Conservation (phyloP, 1,140 invertebrate species). For the Lycorma delicatula region DNA sequence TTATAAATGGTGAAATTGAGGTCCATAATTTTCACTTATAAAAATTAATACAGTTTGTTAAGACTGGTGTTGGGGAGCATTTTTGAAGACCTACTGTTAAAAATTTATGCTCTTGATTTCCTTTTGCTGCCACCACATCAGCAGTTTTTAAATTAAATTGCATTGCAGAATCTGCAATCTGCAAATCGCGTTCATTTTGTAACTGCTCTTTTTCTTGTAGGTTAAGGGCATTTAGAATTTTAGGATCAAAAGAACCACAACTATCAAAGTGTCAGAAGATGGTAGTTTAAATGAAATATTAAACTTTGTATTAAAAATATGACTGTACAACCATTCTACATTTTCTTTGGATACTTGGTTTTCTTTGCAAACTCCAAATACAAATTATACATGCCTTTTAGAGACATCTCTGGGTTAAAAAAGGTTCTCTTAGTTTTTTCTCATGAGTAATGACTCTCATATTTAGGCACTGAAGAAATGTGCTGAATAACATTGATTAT, state of each 20-base stretch:
- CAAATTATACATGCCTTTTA: too few relatives aligned
- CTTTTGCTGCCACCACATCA: background rate
- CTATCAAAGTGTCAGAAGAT: constrained; percentile 6
- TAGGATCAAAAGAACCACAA: background rate
- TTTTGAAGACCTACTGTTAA: background rate
- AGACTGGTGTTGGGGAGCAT: background rate
- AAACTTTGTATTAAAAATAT: constrained; percentile 9
- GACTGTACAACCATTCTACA: too few relatives aligned
- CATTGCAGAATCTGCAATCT: background rate
- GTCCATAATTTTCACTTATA: constrained; percentile 1
- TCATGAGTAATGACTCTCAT: too few relatives aligned
- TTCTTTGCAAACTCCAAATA: too few relatives aligned
- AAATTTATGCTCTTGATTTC: background rate
- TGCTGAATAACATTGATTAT: too few relatives aligned
- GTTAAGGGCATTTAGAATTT: background rate
- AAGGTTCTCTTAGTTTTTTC: too few relatives aligned
- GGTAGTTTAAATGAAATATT: constrained; percentile 13
- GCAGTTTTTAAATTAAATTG: background rate
- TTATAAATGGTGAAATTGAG: background rate
- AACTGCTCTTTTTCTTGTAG: background rate
- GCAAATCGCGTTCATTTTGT: background rate
- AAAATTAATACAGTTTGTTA: background rate
- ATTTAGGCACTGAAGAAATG: too few relatives aligned
- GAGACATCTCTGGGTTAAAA: too few relatives aligned
- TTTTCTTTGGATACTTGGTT: too few relatives aligned